Conservation (phyloP, 2,113 vertebrate species). For the Podilymbus podiceps region DNA sequence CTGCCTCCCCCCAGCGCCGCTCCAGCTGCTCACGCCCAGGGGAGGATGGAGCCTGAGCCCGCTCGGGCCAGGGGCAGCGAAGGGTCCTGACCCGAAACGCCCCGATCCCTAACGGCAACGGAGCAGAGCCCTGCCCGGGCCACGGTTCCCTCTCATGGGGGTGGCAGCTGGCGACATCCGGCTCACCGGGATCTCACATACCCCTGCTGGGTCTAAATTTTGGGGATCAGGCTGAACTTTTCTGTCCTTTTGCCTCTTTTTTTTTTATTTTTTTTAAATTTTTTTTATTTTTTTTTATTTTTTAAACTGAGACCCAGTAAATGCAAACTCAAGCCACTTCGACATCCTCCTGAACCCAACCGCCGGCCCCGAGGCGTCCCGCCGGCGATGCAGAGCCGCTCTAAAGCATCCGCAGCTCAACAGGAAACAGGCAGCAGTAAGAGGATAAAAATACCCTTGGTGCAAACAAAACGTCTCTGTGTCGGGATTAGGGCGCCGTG, state of each 20-base stretch:
- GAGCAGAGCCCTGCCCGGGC: not conserved
- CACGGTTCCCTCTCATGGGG: rapidly evolving
- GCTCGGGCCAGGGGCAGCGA: not conserved
- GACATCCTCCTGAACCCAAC: not conserved
- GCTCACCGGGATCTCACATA: not conserved
- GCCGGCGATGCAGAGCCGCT: rapidly evolving
- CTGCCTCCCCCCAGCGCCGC: not conserved
- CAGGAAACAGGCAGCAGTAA: constrained; percentile 51
- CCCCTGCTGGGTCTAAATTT: rapidly evolving
- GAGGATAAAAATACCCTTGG: constrained; percentile 55
- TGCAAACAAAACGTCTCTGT: constrained; percentile 3
- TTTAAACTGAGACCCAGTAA: not conserved
- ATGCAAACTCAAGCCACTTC: not conserved
- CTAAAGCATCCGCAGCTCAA: not conserved
- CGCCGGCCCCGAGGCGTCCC: not conserved
- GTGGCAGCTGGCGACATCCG: rapidly evolving
- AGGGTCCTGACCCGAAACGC: not conserved
- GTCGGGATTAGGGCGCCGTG: constrained; percentile 9
- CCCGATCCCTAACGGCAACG: rapidly evolving
- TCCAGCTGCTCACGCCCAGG: rapidly evolving
- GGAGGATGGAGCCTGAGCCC: not conserved
- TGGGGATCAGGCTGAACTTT: not conserved
- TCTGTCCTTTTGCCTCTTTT: not conserved
- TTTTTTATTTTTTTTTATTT: too few species aligned
- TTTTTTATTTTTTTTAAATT: too few species aligned